These are phyloP conservation scores for Netelia virgata DNA, from an alignment of 2,888 invertebrate species.

Conservation along the genomic window DNA sequence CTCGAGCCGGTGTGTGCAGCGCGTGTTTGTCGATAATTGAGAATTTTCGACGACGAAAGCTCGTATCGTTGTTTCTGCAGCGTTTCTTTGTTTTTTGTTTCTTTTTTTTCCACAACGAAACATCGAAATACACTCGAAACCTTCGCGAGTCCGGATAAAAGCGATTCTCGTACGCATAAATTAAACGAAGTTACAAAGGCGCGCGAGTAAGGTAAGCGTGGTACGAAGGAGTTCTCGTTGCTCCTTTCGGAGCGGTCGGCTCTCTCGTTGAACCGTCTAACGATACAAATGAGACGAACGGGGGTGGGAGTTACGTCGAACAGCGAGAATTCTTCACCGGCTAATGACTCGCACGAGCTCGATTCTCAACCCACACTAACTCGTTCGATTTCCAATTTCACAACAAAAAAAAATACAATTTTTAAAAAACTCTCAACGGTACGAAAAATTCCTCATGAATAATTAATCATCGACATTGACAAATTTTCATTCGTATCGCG, in stretches of 20 bases:
- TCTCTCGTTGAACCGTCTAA: not conserved
- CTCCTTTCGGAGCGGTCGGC: not conserved
- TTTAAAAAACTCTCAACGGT: not conserved
- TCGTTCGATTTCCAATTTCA: not conserved
- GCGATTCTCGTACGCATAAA: constrained; percentile 1
- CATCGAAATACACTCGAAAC: constrained; percentile 21
- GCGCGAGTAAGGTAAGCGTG: not conserved
- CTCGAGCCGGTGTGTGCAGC: not conserved
- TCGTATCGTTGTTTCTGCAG: constrained; percentile 12
- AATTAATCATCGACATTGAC: no score
- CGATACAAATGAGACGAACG: not conserved
- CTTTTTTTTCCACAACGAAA: constrained; percentile 16
- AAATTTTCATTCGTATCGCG: not conserved
- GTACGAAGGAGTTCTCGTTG: not conserved
- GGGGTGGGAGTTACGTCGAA: not conserved
- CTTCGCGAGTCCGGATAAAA: constrained; percentile 20
- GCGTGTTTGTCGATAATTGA: constrained; percentile 10
- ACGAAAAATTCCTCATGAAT: not conserved
- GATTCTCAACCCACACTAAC: not conserved
- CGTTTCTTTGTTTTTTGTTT: not conserved
- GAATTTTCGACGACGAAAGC: constrained; percentile 45
- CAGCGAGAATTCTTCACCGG: not conserved
- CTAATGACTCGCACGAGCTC: not conserved
- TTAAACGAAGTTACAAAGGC: constrained; percentile 7
- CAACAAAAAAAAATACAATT: not conserved